Conservation (phyloP, 2,113 vertebrate genomes). For the Oreochromis tanganicae region DNA sequence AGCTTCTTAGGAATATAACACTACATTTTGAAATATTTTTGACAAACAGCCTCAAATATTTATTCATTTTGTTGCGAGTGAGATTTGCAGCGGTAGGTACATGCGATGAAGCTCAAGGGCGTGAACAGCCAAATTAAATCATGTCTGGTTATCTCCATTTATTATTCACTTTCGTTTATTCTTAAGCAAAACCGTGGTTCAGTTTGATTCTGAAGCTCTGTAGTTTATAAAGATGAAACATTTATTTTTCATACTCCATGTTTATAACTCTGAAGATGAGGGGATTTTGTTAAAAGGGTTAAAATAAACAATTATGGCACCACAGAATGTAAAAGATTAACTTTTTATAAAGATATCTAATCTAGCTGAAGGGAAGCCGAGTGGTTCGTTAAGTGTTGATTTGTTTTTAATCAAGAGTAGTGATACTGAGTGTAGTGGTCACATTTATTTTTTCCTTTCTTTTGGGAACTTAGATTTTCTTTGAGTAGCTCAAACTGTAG, state of each 20-base stretch:
- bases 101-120: neutral
- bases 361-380: neutral
- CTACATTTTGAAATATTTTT: neutral
- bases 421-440: neutral
- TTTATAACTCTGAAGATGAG: neutral
- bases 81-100: neutral
- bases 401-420: neutral
- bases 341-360: neutral
- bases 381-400: neutral
- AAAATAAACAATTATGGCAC: neutral
- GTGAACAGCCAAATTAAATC: neutral
- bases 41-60: neutral
- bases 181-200: neutral
- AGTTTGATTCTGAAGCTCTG: neutral
- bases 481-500: too few relatives aligned
- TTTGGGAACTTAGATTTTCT: neutral
- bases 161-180: neutral
- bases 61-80: neutral
- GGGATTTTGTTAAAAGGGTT: neutral
- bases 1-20: neutral
- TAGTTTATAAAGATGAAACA: neutral
- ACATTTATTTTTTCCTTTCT: neutral
- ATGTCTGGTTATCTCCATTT: neutral
- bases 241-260: constrained; percentile 13
- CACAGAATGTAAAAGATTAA: neutral